Conservation (phyloP, 1,140 invertebrate species). For the Hypothenemus hampei region DNA sequence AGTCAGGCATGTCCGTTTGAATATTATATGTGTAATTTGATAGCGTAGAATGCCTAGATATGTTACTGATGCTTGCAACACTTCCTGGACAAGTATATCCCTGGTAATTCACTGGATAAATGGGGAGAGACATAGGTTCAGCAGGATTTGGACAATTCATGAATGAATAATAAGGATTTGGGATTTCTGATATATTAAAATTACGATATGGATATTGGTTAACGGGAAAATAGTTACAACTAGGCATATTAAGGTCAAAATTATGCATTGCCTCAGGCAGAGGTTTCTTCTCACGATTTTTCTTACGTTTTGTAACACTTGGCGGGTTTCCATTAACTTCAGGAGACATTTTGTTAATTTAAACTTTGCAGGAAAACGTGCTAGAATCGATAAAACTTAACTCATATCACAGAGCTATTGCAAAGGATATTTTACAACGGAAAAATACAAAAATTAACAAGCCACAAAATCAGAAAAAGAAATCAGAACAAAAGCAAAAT, state of each 20-base stretch:
- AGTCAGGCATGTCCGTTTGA: conserved; percentile 43
- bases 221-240: conserved; percentile 46
- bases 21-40: conserved; percentile 24
- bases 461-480: too few species aligned
- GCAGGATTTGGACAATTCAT: conserved; percentile 45
- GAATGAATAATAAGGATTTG: conserved; percentile 45
- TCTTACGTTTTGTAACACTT: conserved; percentile 41
- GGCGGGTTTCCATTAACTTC: conserved; percentile 43
- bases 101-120: conserved; percentile 43
- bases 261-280: conserved; percentile 24
- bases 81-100: conserved; percentile 31
- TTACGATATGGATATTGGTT: conserved; percentile 49
- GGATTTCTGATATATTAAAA: conserved; percentile 32
- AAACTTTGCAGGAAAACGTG: too few species aligned
- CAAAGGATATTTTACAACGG: too few species aligned
- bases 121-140: conserved; percentile 52
- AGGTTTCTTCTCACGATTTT: conserved; percentile 40
- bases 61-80: conserved; percentile 40
- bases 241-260: conserved; percentile 34
- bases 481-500: too few species aligned
- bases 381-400: too few species aligned
- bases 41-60: conserved; percentile 24
- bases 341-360: conserved; percentile 42
- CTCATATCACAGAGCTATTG: too few species aligned
- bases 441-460: too few species aligned